Conservation (phyloP, 2,888 invertebrate species). For the Lasioglossum oenotherae region DNA sequence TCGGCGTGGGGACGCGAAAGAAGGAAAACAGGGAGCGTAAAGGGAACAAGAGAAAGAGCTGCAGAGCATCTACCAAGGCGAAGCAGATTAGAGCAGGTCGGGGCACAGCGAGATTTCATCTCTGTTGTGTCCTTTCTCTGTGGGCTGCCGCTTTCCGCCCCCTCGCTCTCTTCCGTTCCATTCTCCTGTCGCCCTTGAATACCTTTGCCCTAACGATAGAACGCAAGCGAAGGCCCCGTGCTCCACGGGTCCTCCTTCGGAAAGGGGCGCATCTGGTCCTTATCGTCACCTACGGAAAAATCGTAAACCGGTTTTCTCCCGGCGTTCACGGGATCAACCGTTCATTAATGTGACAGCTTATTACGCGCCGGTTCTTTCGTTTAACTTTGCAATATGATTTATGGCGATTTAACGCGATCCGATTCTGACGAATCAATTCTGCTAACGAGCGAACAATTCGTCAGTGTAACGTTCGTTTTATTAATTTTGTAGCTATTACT, state of each 20-base stretch:
- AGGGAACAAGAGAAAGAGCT: conserved; percentile 6
- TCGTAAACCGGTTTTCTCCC: conserved; percentile 60
- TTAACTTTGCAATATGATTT: background rate
- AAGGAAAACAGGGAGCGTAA: conserved; percentile 8
- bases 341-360: conserved; percentile 57
- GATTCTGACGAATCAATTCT: background rate
- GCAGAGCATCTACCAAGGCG: conserved; percentile 54
- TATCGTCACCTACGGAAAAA: conserved; percentile 62
- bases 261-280: conserved; percentile 53
- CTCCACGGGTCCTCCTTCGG: conserved; percentile 31
- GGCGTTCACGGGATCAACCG: conserved; percentile 35
- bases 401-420: background rate
- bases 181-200: conserved; percentile 66
- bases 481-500: background rate
- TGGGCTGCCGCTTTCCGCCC: conserved; percentile 44
- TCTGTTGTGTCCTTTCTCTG: conserved; percentile 39
- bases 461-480: background rate
- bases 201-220: conserved; percentile 63
- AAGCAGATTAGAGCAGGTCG: conserved; percentile 76
- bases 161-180: conserved; percentile 30
- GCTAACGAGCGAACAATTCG: background rate
- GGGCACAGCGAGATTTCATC: conserved; percentile 65
- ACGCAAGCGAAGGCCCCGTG: conserved; percentile 40
- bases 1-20: conserved; percentile 8
- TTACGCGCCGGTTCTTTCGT: conserved; percentile 38